These are phyloP conservation scores for Agrenia bidenticulata DNA, from an alignment of 2,888 invertebrate genomes.

Conservation along the genomic window DNA sequence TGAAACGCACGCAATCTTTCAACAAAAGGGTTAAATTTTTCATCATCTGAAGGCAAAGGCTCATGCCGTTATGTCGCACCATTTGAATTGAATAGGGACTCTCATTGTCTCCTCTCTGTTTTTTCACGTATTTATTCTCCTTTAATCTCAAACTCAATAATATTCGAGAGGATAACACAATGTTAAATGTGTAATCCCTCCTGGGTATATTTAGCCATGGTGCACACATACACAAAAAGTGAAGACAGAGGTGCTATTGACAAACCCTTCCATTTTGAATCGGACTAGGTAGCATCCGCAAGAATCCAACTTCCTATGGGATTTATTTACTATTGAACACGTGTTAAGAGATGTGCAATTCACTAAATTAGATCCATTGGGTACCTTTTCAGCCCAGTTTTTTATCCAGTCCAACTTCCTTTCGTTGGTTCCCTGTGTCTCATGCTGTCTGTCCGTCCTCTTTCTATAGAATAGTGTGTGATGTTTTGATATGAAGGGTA, in stretches of 20 bases:
- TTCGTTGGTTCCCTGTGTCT: not conserved
- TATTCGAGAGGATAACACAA: too few species aligned
- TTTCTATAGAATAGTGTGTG: not conserved
- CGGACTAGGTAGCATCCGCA: not conserved
- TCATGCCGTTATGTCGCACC: constrained; percentile 38
- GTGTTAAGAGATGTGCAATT: constrained; percentile 21
- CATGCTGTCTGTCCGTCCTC: not conserved
- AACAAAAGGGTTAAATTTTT: constrained; percentile 46
- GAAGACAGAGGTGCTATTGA: constrained; percentile 20
- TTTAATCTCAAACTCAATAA: not conserved
- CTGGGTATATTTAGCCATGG: not conserved
- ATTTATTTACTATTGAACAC: constrained; percentile 42
- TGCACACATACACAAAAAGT: not conserved
- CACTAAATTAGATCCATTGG: constrained; percentile 7
- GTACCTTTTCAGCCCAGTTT: not conserved
- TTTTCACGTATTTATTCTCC: constrained; percentile 5
- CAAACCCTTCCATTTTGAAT: constrained; percentile 11
- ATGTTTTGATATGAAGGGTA: constrained; percentile 1
- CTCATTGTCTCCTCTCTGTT: constrained; percentile 22
- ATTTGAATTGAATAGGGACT: constrained; percentile 34
- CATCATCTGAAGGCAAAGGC: constrained; percentile 24
- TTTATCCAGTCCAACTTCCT: not conserved
- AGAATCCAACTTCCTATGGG: constrained; percentile 34
- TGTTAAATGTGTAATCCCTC: not conserved
- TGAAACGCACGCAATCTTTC: constrained; percentile 49